Evolutionary conservation across 2,888 invertebrate species (phyloP), one percentile per base, ranked within the genome.

Genomic region (Andrena praecox): DNA sequence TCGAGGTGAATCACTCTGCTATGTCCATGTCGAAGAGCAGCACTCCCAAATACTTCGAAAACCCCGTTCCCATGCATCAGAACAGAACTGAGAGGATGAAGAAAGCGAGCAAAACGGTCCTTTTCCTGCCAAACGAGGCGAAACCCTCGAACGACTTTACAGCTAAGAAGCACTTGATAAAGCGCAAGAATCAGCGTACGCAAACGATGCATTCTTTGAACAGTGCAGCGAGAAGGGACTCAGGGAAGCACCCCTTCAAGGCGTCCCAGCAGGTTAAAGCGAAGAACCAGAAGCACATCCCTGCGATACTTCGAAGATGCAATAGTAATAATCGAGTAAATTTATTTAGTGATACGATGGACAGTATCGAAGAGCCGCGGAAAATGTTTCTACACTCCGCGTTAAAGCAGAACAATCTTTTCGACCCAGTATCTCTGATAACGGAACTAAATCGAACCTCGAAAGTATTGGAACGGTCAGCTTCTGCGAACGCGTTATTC

Each of bases 241-340:
- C 10, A 0, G 71, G 12, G 2, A 76, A 29, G 20, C 27, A 27
- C 10, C 69, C 24, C 12, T 2, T 33, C 0, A 82, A 82, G 3
- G 2, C 48, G 0, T 10, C 50, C 7, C 54, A 72, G 2, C 80
- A 68, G 8, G 8, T 54, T 12, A 82, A 64, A 16, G 7, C 10
- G 27, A 82, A 69, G n/a, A 72, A 31, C 20, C 16, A 64, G 12
- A 82, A 81, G 50, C 68, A 82, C 3, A 24, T 81, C 0, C 82
- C 82, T 0, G 48, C 81, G 7, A 82, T 82, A 59, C 54, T 82
- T 1, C 62, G 82, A 7, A 68, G 54, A 1, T 62, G 68, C 20
- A 68, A 52, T 10, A 68, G 35, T 16, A 71, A 35, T 4, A 29
- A 52, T 27, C 48, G n/a, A 10, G 3, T 35, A 8, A 71, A 67